Base-by-base conservation (phyloP, 2,797 vertebrate species). In the Takifugu ocellatus region DNA sequence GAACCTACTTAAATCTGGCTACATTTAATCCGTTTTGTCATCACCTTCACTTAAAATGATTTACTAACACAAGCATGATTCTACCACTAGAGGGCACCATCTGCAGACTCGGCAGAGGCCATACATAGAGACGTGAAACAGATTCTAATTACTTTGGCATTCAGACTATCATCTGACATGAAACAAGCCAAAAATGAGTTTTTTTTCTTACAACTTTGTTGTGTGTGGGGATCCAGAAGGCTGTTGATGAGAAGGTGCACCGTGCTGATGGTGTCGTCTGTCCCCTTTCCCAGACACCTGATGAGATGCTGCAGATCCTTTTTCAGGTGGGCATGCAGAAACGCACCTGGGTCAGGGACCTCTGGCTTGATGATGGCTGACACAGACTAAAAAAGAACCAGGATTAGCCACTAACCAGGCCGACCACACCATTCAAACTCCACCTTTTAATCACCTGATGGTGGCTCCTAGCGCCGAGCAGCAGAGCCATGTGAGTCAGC, bases 401-500 rank as follows among this genome's bases (percentile, higher is more conserved):
- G 16, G 60, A n/a, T 2, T 0, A 6, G 51, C 36, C 36, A 14
- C 14, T 39, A 39, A 39, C 36, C 9, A 39, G 36, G 12, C 36
- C 3, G 36, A 39, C 12, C 36, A 14, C 9, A 2, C 11, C 31
- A 39, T 39, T 39, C 11, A 39, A 7, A 29, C 27, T 29, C 27
- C 21, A 10, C 31, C 8, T 39, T 14, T 12, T 39, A 39, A 39
- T 39, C 77, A 92, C 97, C 94, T 93, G 78, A 3, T 49, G 33
- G 9, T 88, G 10, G 6, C 14, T 75, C 10, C 77, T 68, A 26
- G 91, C 84, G 63, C 95, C 96, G 42, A 94, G 63, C 44, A 97
- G 56, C 94, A 99, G 90, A 0, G 95, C 70, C 78, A 96, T 54
- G 71, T 99, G 97, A 0, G 94, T 95, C 68, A 99, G 79, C 70